A percentile compares a stretch with the other conserved stretches of the same genome.
phyloP scores from a whole-genome alignment of 1,140 invertebrate species.

The Dermatophagoides farinae region DNA sequence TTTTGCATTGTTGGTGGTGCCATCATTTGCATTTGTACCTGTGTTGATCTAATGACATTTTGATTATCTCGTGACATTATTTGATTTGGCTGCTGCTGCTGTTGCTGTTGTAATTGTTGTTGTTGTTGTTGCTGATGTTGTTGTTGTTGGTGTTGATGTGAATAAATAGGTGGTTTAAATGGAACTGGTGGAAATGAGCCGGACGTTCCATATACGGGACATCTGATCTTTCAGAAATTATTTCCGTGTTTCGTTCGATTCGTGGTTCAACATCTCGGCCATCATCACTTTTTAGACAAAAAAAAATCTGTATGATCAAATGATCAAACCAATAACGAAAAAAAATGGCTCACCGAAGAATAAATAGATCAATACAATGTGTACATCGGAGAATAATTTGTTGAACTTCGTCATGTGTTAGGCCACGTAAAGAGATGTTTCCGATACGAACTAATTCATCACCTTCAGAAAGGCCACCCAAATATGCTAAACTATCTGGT shows the following conservation, averaged over 20 bases:
- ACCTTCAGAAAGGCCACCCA: slow-evolving; percentile 23
- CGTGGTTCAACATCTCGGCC: background rate
- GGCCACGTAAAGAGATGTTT: slow-evolving; percentile 20
- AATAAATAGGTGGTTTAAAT: too few species aligned
- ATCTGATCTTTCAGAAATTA: too few species aligned
- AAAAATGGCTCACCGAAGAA: slow-evolving; percentile 12
- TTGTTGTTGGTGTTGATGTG: too few species aligned
- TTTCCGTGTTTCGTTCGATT: background rate
- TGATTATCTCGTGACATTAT: too few species aligned
- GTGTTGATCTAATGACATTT: too few species aligned
- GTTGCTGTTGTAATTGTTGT: too few species aligned
- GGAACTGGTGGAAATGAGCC: too few species aligned
- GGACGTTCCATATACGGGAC: too few species aligned
- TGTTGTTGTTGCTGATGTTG: too few species aligned
- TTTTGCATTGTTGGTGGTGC: too few species aligned
- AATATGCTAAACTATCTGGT: slow-evolving; percentile 24
- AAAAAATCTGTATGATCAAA: background rate
- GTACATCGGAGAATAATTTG: slow-evolving; percentile 26
- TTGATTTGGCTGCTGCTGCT: too few species aligned
- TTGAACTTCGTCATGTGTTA: slow-evolving; percentile 26
- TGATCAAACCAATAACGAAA: background rate
- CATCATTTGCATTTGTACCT: too few species aligned
- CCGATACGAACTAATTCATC: slow-evolving; percentile 26
- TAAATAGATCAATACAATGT: slow-evolving; percentile 26
- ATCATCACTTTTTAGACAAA: background rate